These are phyloP conservation scores for Caenorhabditis virilis DNA, from an alignment of 2,888 invertebrate genomes.

Conservation along the genomic window DNA sequence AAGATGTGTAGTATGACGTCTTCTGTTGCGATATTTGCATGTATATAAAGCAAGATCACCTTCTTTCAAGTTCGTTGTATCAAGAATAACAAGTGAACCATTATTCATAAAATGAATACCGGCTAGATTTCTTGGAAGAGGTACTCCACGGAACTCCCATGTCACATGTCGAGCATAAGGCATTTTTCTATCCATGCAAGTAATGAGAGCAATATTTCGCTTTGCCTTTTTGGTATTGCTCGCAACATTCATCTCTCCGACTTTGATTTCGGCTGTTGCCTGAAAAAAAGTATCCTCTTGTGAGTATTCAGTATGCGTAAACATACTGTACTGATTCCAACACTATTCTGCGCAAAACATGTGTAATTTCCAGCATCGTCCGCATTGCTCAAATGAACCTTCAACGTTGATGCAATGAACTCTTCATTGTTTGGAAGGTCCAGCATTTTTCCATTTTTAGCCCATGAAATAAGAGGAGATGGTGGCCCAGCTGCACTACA, in stretches of 20 bases:
- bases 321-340: constrained; percentile 42
- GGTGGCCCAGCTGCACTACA: constrained; percentile 75
- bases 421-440: constrained; percentile 28
- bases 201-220: constrained; percentile 44
- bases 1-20: constrained; percentile 35
- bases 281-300: constrained; percentile 1
- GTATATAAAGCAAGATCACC: constrained; percentile 51
- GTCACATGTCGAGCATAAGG: constrained; percentile 53
- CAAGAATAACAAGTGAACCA: constrained; percentile 62
- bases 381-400: constrained; percentile 18
- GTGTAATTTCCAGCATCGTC: constrained; percentile 37
- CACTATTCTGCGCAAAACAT: constrained; percentile 49
- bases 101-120: constrained; percentile 71
- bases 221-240: not conserved
- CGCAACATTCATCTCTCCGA: constrained; percentile 10
- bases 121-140: constrained; percentile 66
- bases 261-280: constrained; percentile 28
- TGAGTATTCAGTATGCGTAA: not conserved
- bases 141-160: constrained; percentile 52
- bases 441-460: constrained; percentile 70
- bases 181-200: constrained; percentile 47
- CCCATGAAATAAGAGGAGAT: constrained; percentile 74
- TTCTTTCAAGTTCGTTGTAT: constrained; percentile 45
- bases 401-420: constrained; percentile 21
- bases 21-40: constrained; percentile 54